These are phyloP conservation scores for Graptemys geographica DNA, from an alignment of 2,797 vertebrate species.

Conservation along the genomic window DNA sequence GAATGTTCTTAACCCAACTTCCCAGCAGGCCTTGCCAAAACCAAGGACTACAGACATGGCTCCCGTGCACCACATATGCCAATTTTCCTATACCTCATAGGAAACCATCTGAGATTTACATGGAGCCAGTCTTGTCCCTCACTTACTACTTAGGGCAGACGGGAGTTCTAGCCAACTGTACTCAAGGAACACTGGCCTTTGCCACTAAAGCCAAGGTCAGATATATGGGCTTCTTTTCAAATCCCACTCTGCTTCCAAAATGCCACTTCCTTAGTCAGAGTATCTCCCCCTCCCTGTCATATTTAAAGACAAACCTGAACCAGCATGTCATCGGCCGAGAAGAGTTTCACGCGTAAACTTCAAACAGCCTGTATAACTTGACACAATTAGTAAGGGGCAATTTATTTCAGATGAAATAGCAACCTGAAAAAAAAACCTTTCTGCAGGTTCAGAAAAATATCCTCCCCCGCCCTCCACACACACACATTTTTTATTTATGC, in stretches of 20 bases:
- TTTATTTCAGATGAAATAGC: neutral
- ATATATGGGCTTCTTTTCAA: neutral
- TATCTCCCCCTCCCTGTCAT: neutral
- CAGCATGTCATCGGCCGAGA: fast-evolving
- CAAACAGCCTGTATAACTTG: fast-evolving
- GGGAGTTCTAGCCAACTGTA: neutral
- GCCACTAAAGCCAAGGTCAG: neutral
- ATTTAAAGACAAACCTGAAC: neutral
- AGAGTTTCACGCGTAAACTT: neutral
- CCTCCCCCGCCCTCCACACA: neutral
- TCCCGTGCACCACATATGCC: neutral
- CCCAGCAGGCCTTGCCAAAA: neutral
- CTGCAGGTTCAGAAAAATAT: neutral
- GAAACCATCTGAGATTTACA: neutral
- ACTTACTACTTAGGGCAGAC: neutral
- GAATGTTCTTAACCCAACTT: no score
- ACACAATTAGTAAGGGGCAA: neutral
- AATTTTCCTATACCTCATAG: neutral
- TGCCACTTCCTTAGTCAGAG: neutral
- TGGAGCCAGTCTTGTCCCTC: neutral
- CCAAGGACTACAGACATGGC: neutral
- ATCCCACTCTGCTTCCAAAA: neutral
- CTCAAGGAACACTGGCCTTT: neutral
- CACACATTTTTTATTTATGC: neutral
- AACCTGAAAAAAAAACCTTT: neutral